Evolutionary conservation across 2,113 vertebrate species (phyloP).

Genomic region (Conger conger): DNA sequence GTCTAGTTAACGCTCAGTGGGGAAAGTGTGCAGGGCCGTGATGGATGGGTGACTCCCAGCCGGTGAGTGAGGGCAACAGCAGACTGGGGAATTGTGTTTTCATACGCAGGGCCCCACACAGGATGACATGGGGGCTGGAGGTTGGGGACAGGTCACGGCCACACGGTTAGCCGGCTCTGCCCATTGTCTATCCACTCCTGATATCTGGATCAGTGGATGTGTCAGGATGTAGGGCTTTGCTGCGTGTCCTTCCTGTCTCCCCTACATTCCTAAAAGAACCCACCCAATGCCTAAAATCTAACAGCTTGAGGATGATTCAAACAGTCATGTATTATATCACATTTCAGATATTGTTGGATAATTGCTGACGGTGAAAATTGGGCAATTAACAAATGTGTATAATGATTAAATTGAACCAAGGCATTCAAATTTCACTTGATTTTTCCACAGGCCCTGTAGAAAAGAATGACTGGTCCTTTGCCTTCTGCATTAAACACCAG

Average conservation of each 20-base stretch:
- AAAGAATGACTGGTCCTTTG: background rate
- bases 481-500: background rate
- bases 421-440: background rate
- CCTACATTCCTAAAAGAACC: background rate
- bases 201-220: slow-evolving; percentile 1
- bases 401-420: background rate
- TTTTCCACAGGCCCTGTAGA: background rate
- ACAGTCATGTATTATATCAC: background rate
- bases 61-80: background rate
- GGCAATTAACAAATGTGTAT: background rate
- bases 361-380: background rate
- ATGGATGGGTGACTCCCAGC: background rate
- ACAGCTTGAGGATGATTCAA: background rate
- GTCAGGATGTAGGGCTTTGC: background rate
- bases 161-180: background rate
- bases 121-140: background rate
- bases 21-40: background rate
- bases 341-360: too few species aligned
- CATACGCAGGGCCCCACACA: background rate
- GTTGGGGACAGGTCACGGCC: background rate
- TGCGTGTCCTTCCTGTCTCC: background rate
- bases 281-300: background rate
- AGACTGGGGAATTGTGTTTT: background rate
- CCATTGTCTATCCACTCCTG: background rate
- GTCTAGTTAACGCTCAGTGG: background rate